A percentile compares a stretch with the other conserved stretches of the same genome.
Evolutionary conservation across 2,888 invertebrate genomes (phyloP).

Genomic region (Leucania comma): DNA sequence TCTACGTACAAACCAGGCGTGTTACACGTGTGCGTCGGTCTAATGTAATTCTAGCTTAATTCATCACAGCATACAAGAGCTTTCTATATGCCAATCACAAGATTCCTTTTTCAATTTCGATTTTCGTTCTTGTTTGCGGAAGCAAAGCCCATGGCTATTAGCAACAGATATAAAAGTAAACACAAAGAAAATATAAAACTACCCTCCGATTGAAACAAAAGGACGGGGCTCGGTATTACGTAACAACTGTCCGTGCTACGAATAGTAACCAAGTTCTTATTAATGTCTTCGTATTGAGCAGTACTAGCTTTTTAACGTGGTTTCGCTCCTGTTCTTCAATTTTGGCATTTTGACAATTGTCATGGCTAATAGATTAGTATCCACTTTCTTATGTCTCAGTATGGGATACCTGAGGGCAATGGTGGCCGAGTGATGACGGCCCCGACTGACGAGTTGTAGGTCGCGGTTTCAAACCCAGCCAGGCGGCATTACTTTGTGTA

Average conservation of each 20-base stretch:
- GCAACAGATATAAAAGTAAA: neutral
- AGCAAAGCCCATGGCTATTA: neutral
- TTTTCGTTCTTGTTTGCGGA: neutral
- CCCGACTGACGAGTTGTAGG: no score
- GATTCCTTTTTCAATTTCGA: no score
- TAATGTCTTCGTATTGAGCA: slow-evolving; percentile 31
- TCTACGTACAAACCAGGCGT: no score
- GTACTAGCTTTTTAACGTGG: neutral
- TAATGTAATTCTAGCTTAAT: no score
- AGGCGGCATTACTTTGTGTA: no score
- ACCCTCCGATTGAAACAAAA: slow-evolving; percentile 36
- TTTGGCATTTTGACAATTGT: no score
- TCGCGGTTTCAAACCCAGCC: no score
- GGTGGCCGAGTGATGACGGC: no score
- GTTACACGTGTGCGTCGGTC: no score
- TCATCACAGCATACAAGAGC: neutral
- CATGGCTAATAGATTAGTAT: no score
- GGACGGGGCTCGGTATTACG: slow-evolving; percentile 4
- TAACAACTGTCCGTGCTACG: slow-evolving; percentile 43
- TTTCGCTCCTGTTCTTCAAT: neutral
- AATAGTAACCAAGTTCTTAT: slow-evolving; percentile 45
- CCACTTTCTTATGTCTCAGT: no score
- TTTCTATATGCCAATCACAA: neutral
- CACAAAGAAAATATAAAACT: slow-evolving; percentile 24
- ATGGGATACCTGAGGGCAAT: no score